phyloP scores from a whole-genome alignment of 92 coral and sea anemone genomes.

The Metridium senile region DNA sequence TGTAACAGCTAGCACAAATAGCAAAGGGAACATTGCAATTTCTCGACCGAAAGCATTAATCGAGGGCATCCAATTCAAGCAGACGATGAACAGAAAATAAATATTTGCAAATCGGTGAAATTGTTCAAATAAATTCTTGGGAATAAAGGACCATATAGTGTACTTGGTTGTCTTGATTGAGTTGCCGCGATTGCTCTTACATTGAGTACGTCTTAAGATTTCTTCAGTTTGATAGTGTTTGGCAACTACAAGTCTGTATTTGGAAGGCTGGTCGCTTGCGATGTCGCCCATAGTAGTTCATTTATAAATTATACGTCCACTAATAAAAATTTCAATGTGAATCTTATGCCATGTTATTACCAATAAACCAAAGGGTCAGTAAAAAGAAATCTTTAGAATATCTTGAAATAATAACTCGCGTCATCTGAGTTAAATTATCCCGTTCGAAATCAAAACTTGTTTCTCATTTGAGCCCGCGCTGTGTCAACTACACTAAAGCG shows the following conservation, averaged over 20 bases:
- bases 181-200: conserved; percentile 68
- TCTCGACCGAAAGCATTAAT: conserved; percentile 94
- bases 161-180: conserved; percentile 95
- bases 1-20: conserved; percentile 89
- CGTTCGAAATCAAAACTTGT: not conserved
- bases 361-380: not conserved
- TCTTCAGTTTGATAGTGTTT: conserved; percentile 75
- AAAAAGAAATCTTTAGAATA: not conserved
- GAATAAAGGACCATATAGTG: conserved; percentile 91
- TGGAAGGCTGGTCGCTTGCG: conserved; percentile 32
- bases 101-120: conserved; percentile 99
- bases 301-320: not conserved
- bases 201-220: conserved; percentile 48
- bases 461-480: conserved; percentile 17
- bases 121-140: conserved; percentile 98
- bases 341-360: not conserved
- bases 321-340: conserved; percentile 4
- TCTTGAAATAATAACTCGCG: not conserved
- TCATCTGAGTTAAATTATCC: not conserved
- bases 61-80: conserved; percentile 95
- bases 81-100: conserved; percentile 82
- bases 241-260: conserved; percentile 82
- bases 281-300: conserved; percentile 25
- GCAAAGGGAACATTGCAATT: conserved; percentile 89
- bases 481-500: not conserved